Evolutionary conservation across 2,113 vertebrate genomes (phyloP), one percentile per base, ranked within the genome.

Genomic region (Eulemur macaco): DNA sequence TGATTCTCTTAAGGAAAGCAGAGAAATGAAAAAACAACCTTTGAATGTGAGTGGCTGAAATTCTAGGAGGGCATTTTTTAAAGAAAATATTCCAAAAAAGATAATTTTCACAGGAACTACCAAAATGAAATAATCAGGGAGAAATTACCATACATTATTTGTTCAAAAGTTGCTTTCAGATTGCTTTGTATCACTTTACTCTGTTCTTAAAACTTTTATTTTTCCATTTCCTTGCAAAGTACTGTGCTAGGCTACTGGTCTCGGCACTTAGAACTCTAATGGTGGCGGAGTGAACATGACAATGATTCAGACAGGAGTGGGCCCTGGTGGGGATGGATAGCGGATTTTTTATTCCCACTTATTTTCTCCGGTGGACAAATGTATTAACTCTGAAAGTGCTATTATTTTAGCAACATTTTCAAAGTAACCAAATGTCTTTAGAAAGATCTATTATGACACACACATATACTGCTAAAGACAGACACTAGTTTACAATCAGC

Each of bases 91-190:
- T 92, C 12, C 11, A 1, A 15, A 77, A 69, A 76, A 13, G 37
- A 76, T 91, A 76, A 37, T 68, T 94, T 91, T 95, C 71, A 37
- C 78, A 97, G 0, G 7, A 25, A 39, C 25, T 88, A 92, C 80
- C 37, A 71, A 86, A 96, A 68, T 4, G 76, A 45, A 83, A 64
- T 17, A 90, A 18, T 58, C 9, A 80, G 34, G 9, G 71, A 85
- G 7, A 0, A 71, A 82, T 91, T 84, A 87, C 2, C 8, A 93
- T 76, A n/a, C 21, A n/a, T 66, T n/a, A 56, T 85, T 91, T 89
- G 45, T 2, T 89, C 7, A 80, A 29, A 71, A 80, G 25, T 77
- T 91, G 17, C 1, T 54, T 71, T 77, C 89, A 23, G 4, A 47
- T 1, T 29, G 12, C 39, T 71, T 4, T 92, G 21, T 78, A 50